Conservation (phyloP, 2,797 vertebrate species). For the Anomalospiza imberbis region DNA sequence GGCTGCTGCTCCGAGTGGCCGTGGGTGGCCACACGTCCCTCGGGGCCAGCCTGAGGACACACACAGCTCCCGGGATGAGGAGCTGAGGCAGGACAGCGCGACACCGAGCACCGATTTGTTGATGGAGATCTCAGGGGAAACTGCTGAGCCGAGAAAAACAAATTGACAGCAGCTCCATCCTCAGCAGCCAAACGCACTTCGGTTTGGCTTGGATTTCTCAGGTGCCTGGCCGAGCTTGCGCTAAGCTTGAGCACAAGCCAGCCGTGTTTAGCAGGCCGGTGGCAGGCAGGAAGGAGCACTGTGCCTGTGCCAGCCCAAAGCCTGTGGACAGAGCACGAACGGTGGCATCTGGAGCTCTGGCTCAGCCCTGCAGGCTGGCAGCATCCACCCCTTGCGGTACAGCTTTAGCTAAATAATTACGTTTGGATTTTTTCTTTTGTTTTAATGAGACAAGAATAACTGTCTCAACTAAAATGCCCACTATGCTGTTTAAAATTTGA, state of each 20-base stretch:
- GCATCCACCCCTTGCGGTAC: fast-evolving
- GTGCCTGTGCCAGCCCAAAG: neutral
- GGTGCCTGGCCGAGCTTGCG: neutral
- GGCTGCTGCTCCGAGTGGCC: neutral
- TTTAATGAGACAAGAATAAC: neutral
- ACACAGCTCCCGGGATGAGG: fast-evolving
- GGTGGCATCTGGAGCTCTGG: neutral
- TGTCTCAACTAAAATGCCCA: neutral
- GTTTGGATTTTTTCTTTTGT: neutral
- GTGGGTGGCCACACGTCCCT: fast-evolving
- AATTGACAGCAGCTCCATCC: neutral
- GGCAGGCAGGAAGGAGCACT: neutral
- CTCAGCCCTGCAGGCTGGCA: neutral
- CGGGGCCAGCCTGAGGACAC: neutral
- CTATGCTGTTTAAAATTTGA: neutral
- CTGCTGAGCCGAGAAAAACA: neutral
- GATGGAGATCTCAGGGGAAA: neutral
- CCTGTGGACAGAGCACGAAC: neutral
- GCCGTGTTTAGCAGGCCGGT: neutral
- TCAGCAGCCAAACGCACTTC: neutral
- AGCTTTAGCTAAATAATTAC: neutral
- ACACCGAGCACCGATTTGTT: neutral
- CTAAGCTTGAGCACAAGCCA: neutral
- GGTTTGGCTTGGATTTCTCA: neutral
- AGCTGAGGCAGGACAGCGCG: neutral